A percentile compares a stretch with the other conserved stretches of the same genome.
Conservation (phyloP, 2,888 invertebrate species). For the Thelaira solivaga region DNA sequence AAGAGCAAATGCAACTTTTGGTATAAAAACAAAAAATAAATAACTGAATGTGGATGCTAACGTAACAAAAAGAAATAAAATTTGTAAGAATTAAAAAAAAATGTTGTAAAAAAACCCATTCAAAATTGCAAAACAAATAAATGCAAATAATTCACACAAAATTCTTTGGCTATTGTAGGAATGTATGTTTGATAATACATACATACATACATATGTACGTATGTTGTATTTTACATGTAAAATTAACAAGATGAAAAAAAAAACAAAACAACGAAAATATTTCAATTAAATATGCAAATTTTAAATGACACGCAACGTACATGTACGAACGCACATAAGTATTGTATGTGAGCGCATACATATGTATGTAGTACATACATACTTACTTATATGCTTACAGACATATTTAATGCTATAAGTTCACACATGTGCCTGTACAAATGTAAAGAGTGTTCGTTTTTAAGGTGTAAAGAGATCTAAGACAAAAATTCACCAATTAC, state of each 20-base stretch:
- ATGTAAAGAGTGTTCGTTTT: too few relatives aligned
- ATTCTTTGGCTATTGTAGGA: conserved; percentile 40
- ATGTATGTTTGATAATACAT: conserved; percentile 9
- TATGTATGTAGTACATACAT: not conserved
- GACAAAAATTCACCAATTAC: too few relatives aligned
- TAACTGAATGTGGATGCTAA: conserved; percentile 12
- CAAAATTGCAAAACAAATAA: conserved; percentile 12
- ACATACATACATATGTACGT: conserved; percentile 1
- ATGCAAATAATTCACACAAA: conserved; percentile 45
- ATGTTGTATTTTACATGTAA: conserved; percentile 31
- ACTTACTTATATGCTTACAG: not conserved
- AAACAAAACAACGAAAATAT: conserved; percentile 46
- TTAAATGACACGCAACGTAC: conserved; percentile 60
- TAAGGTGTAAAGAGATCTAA: too few relatives aligned
- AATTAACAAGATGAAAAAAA: conserved; percentile 46
- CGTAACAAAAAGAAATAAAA: not conserved
- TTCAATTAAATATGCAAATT: conserved; percentile 63
- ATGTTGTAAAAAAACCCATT: not conserved
- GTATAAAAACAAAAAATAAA: too few relatives aligned
- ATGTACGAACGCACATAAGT: not conserved
- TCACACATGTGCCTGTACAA: too few relatives aligned
- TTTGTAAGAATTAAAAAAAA: not conserved
- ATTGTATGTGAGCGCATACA: not conserved
- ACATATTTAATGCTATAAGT: too few relatives aligned
- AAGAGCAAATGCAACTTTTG: conserved; percentile 1